Conservation (phyloP, 2,113 vertebrate species). For the Planiliza haematocheilus region DNA sequence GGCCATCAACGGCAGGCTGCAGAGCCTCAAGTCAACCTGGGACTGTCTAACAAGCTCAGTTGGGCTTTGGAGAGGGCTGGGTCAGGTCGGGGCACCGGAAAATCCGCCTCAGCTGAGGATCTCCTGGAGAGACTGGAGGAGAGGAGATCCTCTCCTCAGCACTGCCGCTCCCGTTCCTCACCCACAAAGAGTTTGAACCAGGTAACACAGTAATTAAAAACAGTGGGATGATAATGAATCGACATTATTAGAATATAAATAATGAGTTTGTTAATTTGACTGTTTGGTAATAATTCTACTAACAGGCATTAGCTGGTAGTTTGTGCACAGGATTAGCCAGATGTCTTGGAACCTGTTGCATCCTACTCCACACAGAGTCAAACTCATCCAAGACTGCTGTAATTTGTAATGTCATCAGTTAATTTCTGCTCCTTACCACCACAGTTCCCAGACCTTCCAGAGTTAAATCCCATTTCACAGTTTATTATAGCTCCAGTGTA, state of each 20-base stretch:
- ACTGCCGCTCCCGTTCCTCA: constrained; percentile 88
- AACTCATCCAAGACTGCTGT: no score
- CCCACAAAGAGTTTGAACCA: constrained; percentile 84
- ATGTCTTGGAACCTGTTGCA: no score
- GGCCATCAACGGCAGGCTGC: background rate
- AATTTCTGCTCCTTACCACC: no score
- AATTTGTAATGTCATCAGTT: no score
- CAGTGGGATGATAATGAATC: no score
- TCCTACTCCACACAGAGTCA: no score
- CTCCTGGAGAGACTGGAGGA: constrained; percentile 84
- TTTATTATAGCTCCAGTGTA: background rate
- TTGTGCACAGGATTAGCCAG: no score
- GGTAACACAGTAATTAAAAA: constrained; percentile 75
- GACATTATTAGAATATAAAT: background rate
- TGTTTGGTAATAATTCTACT: no score
- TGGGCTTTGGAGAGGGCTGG: constrained; percentile 63
- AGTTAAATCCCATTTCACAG: no score
- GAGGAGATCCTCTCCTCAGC: constrained; percentile 73
- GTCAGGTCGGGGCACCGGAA: constrained; percentile 75
- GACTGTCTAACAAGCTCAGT: constrained; percentile 57
- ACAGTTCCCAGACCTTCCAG: no score
- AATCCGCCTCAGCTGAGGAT: constrained; percentile 90
- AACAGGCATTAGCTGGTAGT: no score
- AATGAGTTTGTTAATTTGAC: no score
- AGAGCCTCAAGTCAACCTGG: constrained; percentile 11